phyloP scores from a whole-genome alignment of 2,113 vertebrate species.

The Siphamia tubifer region DNA sequence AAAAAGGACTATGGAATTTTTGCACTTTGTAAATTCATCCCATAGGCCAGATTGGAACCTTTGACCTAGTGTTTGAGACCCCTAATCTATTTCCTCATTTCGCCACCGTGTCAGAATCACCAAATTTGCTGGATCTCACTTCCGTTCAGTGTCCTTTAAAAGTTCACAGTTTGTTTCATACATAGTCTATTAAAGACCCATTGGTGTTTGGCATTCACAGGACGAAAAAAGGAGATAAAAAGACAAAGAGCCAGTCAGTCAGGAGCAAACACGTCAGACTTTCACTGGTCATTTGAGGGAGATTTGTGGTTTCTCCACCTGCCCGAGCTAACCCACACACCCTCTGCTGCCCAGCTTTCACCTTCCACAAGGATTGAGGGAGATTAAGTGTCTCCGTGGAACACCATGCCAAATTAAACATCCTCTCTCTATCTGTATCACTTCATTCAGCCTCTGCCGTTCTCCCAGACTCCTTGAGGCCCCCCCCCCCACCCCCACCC shows the following conservation, averaged over 20 bases:
- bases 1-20: too few relatives aligned
- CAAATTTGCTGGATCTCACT: not conserved
- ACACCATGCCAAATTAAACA: slow-evolving; percentile 48
- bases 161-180: too few relatives aligned
- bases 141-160: not conserved
- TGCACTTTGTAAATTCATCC: too few relatives aligned
- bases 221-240: not conserved
- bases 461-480: slow-evolving; percentile 7
- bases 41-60: too few relatives aligned
- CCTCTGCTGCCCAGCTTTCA: slow-evolving; percentile 19
- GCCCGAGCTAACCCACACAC: not conserved
- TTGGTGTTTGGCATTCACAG: not conserved
- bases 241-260: not conserved
- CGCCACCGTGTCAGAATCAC: not conserved
- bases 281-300: slow-evolving; percentile 11
- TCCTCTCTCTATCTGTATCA: slow-evolving; percentile 51
- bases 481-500: not conserved
- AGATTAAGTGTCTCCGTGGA: slow-evolving; percentile 57
- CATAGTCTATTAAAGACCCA: not conserved
- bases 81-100: not conserved
- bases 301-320: slow-evolving; percentile 37
- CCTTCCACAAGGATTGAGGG: slow-evolving; percentile 33
- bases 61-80: too few relatives aligned
- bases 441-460: slow-evolving; percentile 23
- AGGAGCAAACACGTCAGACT: not conserved